These are phyloP conservation scores for Halcyon badia DNA, from an alignment of 2,797 vertebrate genomes.

Conservation along the genomic window DNA sequence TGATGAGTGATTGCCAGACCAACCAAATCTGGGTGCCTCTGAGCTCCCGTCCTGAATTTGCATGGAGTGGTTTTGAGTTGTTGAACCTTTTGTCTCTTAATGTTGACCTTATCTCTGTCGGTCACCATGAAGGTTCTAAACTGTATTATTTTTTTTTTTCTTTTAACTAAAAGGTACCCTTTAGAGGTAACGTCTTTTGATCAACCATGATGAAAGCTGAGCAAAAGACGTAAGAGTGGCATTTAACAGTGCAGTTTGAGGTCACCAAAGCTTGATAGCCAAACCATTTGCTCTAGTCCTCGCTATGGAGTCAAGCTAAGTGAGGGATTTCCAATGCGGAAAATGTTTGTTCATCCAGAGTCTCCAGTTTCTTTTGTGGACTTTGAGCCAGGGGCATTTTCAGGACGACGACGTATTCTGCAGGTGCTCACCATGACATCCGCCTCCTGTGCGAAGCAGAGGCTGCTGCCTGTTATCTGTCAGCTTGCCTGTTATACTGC, in stretches of 20 bases:
- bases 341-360: background rate
- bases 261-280: background rate
- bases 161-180: background rate
- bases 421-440: background rate
- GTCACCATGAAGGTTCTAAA: background rate
- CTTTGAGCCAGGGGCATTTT: slow-evolving; percentile 9
- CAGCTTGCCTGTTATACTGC: slow-evolving; percentile 18
- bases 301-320: background rate
- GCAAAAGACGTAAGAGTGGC: background rate
- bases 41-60: background rate
- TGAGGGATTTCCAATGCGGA: background rate
- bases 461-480: slow-evolving; percentile 38
- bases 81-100: background rate
- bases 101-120: background rate
- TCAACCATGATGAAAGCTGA: background rate
- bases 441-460: background rate
- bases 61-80: background rate
- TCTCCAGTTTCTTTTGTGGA: background rate
- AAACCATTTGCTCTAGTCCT: background rate
- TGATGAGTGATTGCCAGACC: fast-evolving
- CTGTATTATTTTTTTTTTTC: background rate
- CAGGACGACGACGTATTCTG: background rate
- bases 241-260: background rate
- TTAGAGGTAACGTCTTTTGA: background rate
- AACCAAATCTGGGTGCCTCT: fast-evolving